A percentile compares a stretch with the other conserved stretches of the same genome.
Evolutionary conservation across 2,888 invertebrate species (phyloP).

Genomic region (Idaea straminata): DNA sequence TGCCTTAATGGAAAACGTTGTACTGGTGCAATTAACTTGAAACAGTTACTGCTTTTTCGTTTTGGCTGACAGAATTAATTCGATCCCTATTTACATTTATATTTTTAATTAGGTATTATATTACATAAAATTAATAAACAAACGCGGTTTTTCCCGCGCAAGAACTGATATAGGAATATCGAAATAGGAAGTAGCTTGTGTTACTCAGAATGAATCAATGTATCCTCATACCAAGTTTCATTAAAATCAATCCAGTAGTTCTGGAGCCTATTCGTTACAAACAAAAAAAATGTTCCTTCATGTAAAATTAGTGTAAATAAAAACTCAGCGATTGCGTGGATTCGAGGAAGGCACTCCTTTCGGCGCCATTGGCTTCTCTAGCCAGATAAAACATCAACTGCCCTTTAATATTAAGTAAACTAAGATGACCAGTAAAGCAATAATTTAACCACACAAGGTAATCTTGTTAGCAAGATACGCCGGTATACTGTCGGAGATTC

Average conservation of each 20-base stretch:
- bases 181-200: no score
- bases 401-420: neutral
- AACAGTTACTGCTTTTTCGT: neutral
- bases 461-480: neutral
- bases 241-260: no score
- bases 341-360: neutral
- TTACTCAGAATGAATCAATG: no score
- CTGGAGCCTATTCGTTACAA: no score
- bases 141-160: no score
- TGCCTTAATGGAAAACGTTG: neutral
- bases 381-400: neutral
- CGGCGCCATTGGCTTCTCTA: neutral
- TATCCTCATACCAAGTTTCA: no score
- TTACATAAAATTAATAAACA: no score
- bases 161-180: no score
- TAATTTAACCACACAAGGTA: conserved; percentile 1
- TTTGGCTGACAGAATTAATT: neutral
- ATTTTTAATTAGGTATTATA: no score
- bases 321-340: neutral
- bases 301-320: no score
- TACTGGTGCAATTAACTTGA: neutral
- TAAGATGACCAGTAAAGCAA: neutral
- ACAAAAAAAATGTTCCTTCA: no score
- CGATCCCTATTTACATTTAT: no score
- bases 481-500: neutral